Base-by-base conservation (phyloP, 2,797 vertebrate species). In the Sebastes steindachneri region DNA sequence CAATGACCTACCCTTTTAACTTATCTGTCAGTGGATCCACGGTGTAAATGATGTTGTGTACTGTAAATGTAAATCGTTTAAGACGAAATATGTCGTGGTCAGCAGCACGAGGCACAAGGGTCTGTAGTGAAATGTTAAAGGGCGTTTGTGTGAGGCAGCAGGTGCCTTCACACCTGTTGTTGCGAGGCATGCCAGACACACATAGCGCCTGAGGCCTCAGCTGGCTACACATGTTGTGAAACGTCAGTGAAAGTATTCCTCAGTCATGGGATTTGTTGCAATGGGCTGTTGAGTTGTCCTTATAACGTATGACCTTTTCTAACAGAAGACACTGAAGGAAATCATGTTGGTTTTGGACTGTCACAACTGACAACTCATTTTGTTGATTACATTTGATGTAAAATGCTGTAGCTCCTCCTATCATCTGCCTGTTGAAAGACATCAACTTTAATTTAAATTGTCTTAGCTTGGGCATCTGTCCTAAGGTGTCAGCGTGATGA, bases 91-190 rank as follows among this genome's bases (percentile, higher is more conserved):
- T 67, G 19, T 26, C 28, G 3, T 7, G 0, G 58, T 79, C 28
- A 71, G 68, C 54, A 7, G 7, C 45, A 51, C 12, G 9, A 29
- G 4, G 55, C 7, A 4, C 9, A 1, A 19, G 25, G 9, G 7
- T 65, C 51, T 68, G 54, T 5, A 7, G 23, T 73, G 60, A 66
- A 73, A 67, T 58, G 58, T 68, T 63, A 75, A 74, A 82, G 59
- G 19, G 62, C 68, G 37, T 79, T 74, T 84, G 65, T 88, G 67
- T 65, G 53, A 60, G 6, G 21, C 3, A 53, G 48, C 92, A 84
- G 83, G 82, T 87, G 90, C 37, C 48, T 1, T 73, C 57, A 83
- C 89, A 91, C 80, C 89, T 90, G 90, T 86, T 73, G 31, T n/a
- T 11, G 9, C 12, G 4, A 35, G 37, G 55, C 63, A 76, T 80